Evolutionary conservation across 2,113 vertebrate species (phyloP).

Genomic region (Girardinichthys multiradiatus): DNA sequence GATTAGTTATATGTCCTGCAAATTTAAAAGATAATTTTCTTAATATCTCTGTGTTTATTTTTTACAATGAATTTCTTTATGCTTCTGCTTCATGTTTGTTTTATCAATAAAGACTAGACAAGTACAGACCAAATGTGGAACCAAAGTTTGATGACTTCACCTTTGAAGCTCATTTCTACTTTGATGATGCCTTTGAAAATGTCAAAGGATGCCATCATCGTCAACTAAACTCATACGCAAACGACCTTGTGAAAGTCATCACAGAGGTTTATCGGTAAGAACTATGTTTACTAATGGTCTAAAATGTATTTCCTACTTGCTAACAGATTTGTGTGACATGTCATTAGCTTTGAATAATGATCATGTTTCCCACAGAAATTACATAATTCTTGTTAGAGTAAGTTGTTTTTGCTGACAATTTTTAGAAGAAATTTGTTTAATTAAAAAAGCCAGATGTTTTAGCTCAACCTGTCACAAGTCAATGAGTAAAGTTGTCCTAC

Average conservation of each 20-base stretch:
- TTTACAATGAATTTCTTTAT: no score
- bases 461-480: no score
- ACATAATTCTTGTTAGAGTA: no score
- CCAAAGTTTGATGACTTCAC: conserved; percentile 10
- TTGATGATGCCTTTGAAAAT: conserved; percentile 67
- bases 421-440: no score
- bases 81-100: background rate
- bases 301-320: background rate
- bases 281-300: background rate
- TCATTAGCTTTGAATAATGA: no score
- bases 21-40: no score
- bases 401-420: background rate
- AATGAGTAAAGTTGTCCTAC: no score
- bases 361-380: no score
- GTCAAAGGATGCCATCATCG: conserved; percentile 18
- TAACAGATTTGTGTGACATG: no score
- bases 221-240: conserved; percentile 62
- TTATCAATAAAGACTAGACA: conserved; percentile 67
- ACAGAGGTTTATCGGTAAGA: conserved; percentile 68
- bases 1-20: no score
- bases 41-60: no score
- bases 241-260: conserved; percentile 51
- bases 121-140: conserved; percentile 70
- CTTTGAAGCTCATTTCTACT: conserved; percentile 73
- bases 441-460: no score